Percentiles rank a stretch among this genome's conserved stretches.
Conservation (phyloP, 2,888 invertebrate species). For the Synanthedon formicaeformis region DNA sequence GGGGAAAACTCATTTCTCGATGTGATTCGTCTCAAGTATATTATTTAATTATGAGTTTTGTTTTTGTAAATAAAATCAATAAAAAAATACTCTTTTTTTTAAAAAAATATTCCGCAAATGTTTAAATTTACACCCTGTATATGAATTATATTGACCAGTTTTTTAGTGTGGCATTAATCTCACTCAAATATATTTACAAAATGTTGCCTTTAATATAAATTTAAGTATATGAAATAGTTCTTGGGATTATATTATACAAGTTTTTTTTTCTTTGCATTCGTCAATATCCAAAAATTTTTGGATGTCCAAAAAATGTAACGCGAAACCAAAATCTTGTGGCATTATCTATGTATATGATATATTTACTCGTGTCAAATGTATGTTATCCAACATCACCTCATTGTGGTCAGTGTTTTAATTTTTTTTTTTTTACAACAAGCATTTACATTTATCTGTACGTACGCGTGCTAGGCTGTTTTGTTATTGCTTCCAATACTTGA, state of each 20-base stretch:
- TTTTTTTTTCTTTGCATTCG: slow-evolving; percentile 19
- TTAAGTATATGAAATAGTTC: slow-evolving; percentile 21
- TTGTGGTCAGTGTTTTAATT: slow-evolving; percentile 54
- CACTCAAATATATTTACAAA: slow-evolving; percentile 11
- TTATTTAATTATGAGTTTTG: too few species aligned
- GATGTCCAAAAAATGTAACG: slow-evolving; percentile 17
- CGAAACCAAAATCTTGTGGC: slow-evolving; percentile 41
- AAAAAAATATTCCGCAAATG: too few species aligned
- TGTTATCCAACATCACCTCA: slow-evolving; percentile 46
- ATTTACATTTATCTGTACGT: slow-evolving; percentile 44
- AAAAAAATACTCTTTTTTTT: too few species aligned
- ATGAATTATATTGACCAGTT: slow-evolving; percentile 2
- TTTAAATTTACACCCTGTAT: too few species aligned
- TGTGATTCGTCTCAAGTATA: too few species aligned
- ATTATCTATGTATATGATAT: slow-evolving; percentile 16
- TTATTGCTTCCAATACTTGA: slow-evolving; percentile 42
- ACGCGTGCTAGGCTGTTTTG: slow-evolving; percentile 37
- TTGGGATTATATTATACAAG: slow-evolving; percentile 38
- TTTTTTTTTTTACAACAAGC: slow-evolving; percentile 40
- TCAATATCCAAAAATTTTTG: slow-evolving; percentile 34
- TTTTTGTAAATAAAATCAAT: too few species aligned
- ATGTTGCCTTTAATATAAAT: slow-evolving; percentile 21
- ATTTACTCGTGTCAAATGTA: slow-evolving; percentile 24
- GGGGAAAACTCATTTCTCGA: too few species aligned
- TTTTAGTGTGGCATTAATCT: slow-evolving; percentile 5